Evolutionary conservation across 2,797 vertebrate genomes (phyloP).

Genomic region (Oreortyx pictus): DNA sequence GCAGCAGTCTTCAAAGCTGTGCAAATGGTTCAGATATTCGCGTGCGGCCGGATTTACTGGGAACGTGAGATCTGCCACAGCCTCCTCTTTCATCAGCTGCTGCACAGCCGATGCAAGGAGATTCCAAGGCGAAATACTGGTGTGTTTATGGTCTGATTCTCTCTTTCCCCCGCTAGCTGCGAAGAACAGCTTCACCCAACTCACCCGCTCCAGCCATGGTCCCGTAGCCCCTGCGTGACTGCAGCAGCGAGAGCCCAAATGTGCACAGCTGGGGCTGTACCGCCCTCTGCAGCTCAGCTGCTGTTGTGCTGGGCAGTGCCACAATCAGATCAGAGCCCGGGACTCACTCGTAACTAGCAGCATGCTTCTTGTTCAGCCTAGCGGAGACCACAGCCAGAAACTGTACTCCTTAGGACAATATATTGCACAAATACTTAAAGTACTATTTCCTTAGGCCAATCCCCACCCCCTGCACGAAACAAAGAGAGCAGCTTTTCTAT

Average conservation of each 20-base stretch:
- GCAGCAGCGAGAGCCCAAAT: background rate
- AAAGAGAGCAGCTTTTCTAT: background rate
- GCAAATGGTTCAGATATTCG: background rate
- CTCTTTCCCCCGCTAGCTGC: background rate
- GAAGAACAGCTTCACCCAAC: background rate
- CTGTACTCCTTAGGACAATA: background rate
- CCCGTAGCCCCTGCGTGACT: background rate
- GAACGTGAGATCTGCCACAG: background rate
- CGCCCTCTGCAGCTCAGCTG: slow-evolving; percentile 50
- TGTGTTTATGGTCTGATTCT: background rate
- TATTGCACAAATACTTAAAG: background rate
- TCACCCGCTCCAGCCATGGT: background rate
- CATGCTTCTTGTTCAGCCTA: background rate
- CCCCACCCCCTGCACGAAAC: background rate
- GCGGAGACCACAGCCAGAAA: background rate
- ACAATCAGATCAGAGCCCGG: background rate
- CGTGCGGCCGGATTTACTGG: background rate
- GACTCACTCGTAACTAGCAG: background rate
- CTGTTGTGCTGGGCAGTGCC: background rate
- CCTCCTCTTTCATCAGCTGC: slow-evolving; percentile 10
- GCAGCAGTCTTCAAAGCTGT: background rate
- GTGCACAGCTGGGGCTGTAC: background rate
- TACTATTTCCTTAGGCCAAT: background rate
- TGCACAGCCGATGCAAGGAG: background rate
- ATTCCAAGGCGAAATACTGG: background rate